Percentiles rank a stretch among this genome's conserved stretches.
These are phyloP conservation scores for Mimumesa dahlbomi DNA, from an alignment of 2,888 invertebrate species.

Conservation along the genomic window DNA sequence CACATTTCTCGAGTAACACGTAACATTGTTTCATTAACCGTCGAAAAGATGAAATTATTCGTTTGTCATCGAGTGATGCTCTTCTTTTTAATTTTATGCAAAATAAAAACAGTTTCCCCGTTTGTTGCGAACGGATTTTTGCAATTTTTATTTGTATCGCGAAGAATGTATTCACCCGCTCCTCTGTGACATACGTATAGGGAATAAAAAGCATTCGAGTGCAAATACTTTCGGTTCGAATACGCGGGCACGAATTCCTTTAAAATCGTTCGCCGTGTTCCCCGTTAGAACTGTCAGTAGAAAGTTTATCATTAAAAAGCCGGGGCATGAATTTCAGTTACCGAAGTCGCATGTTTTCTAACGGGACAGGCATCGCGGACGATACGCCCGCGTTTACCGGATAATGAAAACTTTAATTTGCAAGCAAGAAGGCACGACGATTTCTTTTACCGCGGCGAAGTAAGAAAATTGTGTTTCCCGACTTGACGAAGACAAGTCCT, in stretches of 20 bases:
- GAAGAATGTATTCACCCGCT: neutral
- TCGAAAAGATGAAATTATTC: no score
- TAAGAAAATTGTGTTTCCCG: conserved; percentile 32
- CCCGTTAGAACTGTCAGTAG: neutral
- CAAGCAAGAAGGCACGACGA: conserved; percentile 48
- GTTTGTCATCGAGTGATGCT: no score
- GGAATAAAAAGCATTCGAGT: neutral
- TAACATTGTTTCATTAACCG: no score
- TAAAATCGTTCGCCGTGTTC: neutral
- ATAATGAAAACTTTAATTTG: conserved; percentile 61
- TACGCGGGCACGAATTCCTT: conserved; percentile 1
- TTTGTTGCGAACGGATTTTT: neutral
- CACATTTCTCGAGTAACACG: no score
- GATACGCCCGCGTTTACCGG: conserved; percentile 48
- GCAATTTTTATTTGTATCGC: neutral
- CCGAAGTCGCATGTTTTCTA: conserved; percentile 4
- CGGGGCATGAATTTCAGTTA: conserved; percentile 14
- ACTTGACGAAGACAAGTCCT: conserved; percentile 26
- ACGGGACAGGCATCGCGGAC: conserved; percentile 27
- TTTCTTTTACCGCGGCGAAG: conserved; percentile 21
- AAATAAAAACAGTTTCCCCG: no score
- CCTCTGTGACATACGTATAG: neutral
- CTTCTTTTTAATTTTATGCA: no score
- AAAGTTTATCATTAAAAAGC: conserved; percentile 8
- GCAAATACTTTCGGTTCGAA: neutral